Evolutionary conservation across 2,888 invertebrate genomes (phyloP).

Genomic region (Trimorus sp.): DNA sequence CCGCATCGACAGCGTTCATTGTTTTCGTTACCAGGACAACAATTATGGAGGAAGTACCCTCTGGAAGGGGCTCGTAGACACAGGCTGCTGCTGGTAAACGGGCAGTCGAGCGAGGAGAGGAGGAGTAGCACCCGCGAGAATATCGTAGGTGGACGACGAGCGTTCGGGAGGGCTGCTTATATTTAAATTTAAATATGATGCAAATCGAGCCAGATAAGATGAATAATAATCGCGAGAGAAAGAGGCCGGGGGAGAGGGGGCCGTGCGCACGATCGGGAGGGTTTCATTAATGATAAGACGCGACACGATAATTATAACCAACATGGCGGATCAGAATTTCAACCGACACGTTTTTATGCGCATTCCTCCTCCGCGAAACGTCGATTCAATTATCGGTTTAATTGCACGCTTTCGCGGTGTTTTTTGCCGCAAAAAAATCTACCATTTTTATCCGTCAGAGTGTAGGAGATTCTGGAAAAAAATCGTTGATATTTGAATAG

Average conservation of each 20-base stretch:
- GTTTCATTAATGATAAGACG: conserved; percentile 72
- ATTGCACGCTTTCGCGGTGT: too few species aligned
- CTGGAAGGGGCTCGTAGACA: conserved; percentile 65
- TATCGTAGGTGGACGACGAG: conserved; percentile 55
- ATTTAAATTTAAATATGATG: conserved; percentile 79
- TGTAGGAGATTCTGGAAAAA: too few species aligned
- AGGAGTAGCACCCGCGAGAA: conserved; percentile 65
- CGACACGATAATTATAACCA: conserved; percentile 59
- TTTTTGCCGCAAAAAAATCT: too few species aligned
- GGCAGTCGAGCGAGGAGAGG: conserved; percentile 66
- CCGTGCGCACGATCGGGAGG: conserved; percentile 54
- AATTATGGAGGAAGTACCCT: conserved; percentile 70
- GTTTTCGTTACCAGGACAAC: conserved; percentile 71
- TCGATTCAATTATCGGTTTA: too few species aligned
- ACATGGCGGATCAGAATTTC: conserved; percentile 37
- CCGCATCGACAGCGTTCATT: conserved; percentile 69
- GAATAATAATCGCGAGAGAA: conserved; percentile 76
- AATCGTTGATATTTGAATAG: too few species aligned
- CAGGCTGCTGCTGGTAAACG: conserved; percentile 60
- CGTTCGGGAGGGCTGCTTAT: conserved; percentile 65
- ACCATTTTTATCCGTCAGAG: too few species aligned
- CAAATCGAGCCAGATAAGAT: conserved; percentile 78
- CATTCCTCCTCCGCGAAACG: too few species aligned
- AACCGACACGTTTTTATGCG: conserved; percentile 18
- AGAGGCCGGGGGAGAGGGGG: conserved; percentile 31